Base-by-base conservation (phyloP, 2,113 vertebrate species). In the Solenodon paradoxus region DNA sequence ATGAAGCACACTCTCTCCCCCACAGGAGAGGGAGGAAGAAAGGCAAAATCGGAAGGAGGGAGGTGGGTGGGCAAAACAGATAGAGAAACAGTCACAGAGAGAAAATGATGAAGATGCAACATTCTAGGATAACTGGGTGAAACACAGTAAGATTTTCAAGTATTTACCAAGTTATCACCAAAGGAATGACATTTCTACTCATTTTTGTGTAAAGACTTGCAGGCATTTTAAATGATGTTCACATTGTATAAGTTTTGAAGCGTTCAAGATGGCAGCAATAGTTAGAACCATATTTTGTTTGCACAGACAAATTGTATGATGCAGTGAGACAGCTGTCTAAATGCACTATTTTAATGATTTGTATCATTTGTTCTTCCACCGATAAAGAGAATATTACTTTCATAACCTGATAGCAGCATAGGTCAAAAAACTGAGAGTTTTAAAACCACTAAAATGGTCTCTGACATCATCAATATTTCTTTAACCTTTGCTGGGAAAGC, bases 401-500 rank as follows among this genome's bases (percentile, higher is more conserved):
- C 10, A 90, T 89, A 93, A 93, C 32, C 45, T 63, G 40, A 95
- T 9, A 74, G 55, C 55, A 51, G 28, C 77, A 61, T 24, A 42
- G 53, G 51, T 75, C 24, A 78, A 82, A 66, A 79, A 78, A 7
- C 40, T n/a, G n/a, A n/a, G n/a, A 80, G 30, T 74, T 93, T 96
- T 51, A 32, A 90, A 97, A 94, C 71, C 51, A 61, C 47, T 87
- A 63, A 93, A 90, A 77, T 28, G 35, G 49, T 53, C 66, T 84
- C 72, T 38, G 53, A 71, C 53, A 91, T 88, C 55, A 89, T 93
- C 72, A 69, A 71, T 85, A 91, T 68, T 61, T 24, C 59, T 72
- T 95, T 94, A 94, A 92, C 64, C 81, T 95, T 93, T 96, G 26
- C 61, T 81, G 35, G 47, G 30, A 94, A 96, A 81, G 38, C 51